These are phyloP conservation scores for Halcyon senegalensis DNA, from an alignment of 2,113 vertebrate genomes.

Conservation along the genomic window DNA sequence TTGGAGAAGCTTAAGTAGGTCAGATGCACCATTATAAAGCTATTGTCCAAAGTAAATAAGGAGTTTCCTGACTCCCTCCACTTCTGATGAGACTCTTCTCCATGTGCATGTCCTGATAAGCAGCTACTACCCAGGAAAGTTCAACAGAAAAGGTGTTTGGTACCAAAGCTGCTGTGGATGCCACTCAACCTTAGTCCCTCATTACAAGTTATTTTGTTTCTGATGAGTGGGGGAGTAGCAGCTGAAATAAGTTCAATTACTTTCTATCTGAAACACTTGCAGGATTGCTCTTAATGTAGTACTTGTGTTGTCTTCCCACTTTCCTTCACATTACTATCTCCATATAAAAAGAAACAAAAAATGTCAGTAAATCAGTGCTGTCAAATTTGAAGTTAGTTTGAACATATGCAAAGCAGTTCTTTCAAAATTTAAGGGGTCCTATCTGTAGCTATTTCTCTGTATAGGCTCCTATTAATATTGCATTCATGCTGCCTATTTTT, in stretches of 20 bases:
- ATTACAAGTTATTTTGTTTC: background rate
- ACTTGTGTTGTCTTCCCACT: background rate
- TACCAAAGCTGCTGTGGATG: background rate
- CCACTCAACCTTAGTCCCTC: background rate
- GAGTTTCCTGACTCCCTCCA: background rate
- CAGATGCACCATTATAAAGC: background rate
- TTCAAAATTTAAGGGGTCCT: background rate
- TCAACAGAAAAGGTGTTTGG: background rate
- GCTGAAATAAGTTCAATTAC: background rate
- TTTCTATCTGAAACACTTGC: background rate
- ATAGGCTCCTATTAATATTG: background rate
- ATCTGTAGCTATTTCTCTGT: background rate
- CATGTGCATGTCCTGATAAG: background rate
- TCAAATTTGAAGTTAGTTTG: background rate
- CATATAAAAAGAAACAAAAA: background rate
- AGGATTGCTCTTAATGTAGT: background rate
- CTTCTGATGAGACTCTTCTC: background rate
- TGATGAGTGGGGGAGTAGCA: background rate
- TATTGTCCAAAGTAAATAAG: background rate
- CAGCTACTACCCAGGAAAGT: background rate
- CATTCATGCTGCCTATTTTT: background rate
- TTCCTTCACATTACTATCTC: background rate
- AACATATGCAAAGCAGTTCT: background rate
- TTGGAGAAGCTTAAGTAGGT: background rate
- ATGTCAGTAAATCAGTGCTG: background rate